Conservation (phyloP, 2,888 invertebrate species). For the Pardosa pseudoannulata region DNA sequence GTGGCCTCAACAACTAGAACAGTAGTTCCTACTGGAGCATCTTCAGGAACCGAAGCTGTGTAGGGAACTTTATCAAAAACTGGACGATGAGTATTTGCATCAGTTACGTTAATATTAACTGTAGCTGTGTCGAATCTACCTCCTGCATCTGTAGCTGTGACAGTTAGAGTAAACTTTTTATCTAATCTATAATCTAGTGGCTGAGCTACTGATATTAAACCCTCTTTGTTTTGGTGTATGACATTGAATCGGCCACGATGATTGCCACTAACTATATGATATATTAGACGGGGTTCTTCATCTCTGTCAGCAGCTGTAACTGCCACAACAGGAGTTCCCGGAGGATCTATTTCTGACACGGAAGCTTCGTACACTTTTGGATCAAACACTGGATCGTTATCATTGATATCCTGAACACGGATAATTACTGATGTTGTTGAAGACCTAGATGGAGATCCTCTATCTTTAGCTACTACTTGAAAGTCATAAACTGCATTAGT, state of each 20-base stretch:
- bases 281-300: constrained; percentile 84
- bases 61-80: constrained; percentile 96
- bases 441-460: constrained; percentile 81
- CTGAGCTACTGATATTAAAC: constrained; percentile 86
- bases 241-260: constrained; percentile 81
- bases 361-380: constrained; percentile 81
- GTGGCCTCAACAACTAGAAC: constrained; percentile 93
- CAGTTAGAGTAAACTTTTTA: constrained; percentile 86
- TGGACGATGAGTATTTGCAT: constrained; percentile 95
- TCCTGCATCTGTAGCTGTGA: constrained; percentile 91
- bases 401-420: constrained; percentile 83
- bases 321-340: constrained; percentile 91
- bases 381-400: constrained; percentile 83
- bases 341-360: constrained; percentile 83
- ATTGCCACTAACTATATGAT: constrained; percentile 78
- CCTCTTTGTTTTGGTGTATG: constrained; percentile 79
- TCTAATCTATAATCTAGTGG: constrained; percentile 95
- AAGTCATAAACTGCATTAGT: constrained; percentile 89
- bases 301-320: constrained; percentile 93
- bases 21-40: constrained; percentile 92
- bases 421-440: constrained; percentile 82
- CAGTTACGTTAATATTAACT: constrained; percentile 90
- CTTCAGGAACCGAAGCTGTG: constrained; percentile 84
- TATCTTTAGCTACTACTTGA: constrained; percentile 81
- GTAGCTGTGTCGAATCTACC: constrained; percentile 91